Base-by-base conservation (phyloP, 2,888 invertebrate genomes). In the Congeria kusceri region DNA sequence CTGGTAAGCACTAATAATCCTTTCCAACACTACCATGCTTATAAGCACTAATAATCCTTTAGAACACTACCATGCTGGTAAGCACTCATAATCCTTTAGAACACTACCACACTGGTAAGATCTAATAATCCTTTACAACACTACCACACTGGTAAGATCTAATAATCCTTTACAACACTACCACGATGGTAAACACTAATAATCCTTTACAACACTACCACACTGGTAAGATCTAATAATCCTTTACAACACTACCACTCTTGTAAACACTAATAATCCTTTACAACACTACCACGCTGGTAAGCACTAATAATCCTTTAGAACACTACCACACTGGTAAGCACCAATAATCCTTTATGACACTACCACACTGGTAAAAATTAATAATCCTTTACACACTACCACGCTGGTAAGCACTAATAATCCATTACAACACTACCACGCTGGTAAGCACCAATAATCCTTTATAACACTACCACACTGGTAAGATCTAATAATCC, bases 61-160 rank as follows among this genome's bases (percentile, higher is more conserved):
- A 49, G 3, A 5, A 4, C 80, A 84, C 28, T 83, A 74, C 27
- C 69, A 80, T 1, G 77, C 84, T 56, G 86, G 88, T 88, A 77
- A 57, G 58, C 62, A 25, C 18, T n/a, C n/a, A n/a, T n/a, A 20
- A 44, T 44, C 9, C 9, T 44, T 44, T 44, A 28, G 11, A 13
- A 27, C n/a, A n/a, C n/a, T 56, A 23, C 20, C 9, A n/a, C n/a
- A n/a, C n/a, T n/a, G n/a, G n/a, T n/a, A n/a, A n/a, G n/a, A n/a
- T n/a, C n/a, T n/a, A n/a, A 13, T 44, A 18, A 18, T 44, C 46
- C 18, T 49, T 9, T 5, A 49, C 15, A 5, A 3, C 49, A 49
- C 20, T 49, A 20, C 49, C 49, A 20, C 7, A 15, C 49, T 15
- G 15, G 49, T 49, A 49, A 20, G 49, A 4, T 5, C 3, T 49